Evolutionary conservation across 2,113 vertebrate species (phyloP).

Genomic region (Fulmarus glacialis): DNA sequence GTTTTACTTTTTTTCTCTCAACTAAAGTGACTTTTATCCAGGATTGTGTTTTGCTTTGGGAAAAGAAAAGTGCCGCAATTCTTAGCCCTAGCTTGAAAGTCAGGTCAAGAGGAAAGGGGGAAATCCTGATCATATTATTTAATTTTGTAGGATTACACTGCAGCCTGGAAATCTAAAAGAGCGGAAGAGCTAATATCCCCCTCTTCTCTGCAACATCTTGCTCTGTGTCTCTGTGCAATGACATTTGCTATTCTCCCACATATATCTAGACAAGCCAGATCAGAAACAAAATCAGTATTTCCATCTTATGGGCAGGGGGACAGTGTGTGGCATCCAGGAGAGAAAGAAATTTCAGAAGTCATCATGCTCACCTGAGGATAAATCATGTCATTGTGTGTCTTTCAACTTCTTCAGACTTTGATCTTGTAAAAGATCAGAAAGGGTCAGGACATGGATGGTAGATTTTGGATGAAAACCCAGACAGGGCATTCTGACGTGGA

Average conservation of each 20-base stretch:
- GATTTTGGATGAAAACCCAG: conserved; percentile 11
- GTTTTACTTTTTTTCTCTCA: conserved; percentile 72
- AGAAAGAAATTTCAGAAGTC: conserved; percentile 16
- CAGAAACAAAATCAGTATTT: conserved; percentile 20
- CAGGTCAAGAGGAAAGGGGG: conserved; percentile 36
- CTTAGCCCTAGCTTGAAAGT: conserved; percentile 6
- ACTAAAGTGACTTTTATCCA: conserved; percentile 65
- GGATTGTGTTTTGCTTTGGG: conserved; percentile 65
- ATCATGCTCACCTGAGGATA: neutral
- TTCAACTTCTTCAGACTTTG: conserved; percentile 40
- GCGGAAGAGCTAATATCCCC: conserved; percentile 12
- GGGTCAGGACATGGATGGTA: neutral
- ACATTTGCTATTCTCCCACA: neutral
- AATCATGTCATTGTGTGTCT: conserved; percentile 12
- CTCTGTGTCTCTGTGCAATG: neutral
- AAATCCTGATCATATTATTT: conserved; percentile 54
- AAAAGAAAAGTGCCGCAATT: neutral
- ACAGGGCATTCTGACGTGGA: neutral
- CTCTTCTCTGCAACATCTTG: neutral
- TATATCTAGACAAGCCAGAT: neutral
- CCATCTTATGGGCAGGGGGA: neutral
- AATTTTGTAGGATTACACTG: conserved; percentile 41
- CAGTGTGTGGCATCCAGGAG: neutral
- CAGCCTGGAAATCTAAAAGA: conserved; percentile 14
- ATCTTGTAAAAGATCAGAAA: conserved; percentile 15